Conservation (phyloP, 2,113 vertebrate species). For the Deroptyus accipitrinus region DNA sequence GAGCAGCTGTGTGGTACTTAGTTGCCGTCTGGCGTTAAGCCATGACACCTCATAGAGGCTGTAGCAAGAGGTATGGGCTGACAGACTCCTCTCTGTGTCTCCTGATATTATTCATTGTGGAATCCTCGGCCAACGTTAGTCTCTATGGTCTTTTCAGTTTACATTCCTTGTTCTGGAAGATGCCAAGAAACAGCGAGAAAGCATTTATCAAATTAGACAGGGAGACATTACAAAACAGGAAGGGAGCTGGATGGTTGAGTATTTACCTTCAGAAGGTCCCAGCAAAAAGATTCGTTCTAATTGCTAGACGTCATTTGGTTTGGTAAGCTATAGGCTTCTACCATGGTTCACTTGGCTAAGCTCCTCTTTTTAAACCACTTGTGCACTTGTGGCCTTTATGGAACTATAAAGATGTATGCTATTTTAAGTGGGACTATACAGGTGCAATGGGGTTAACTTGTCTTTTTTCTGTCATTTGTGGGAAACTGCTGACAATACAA, state of each 20-base stretch:
- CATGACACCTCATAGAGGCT: neutral
- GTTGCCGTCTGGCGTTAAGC: neutral
- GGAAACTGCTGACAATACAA: neutral
- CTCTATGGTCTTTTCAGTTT: constrained; percentile 77
- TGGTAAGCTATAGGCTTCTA: constrained; percentile 16
- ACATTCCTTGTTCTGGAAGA: constrained; percentile 78
- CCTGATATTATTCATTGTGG: constrained; percentile 69
- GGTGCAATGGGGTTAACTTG: neutral
- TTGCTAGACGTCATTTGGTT: neutral
- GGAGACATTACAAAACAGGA: constrained; percentile 78
- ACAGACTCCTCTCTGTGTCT: constrained; percentile 61
- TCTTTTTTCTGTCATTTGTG: neutral
- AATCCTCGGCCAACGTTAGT: constrained; percentile 55
- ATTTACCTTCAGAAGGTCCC: constrained; percentile 74
- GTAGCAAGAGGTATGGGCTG: constrained; percentile 3
- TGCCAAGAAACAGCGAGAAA: constrained; percentile 77
- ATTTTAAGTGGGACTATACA: neutral
- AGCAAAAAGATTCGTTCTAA: constrained; percentile 28
- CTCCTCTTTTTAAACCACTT: neutral
- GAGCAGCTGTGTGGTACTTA: neutral
- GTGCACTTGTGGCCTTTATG: neutral
- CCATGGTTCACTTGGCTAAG: neutral
- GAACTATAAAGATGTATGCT: neutral
- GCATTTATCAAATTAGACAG: constrained; percentile 77
- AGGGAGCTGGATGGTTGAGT: constrained; percentile 70